Evolutionary conservation across 2,113 vertebrate species (phyloP), one percentile per base, ranked within the genome.

Genomic region (Laticauda colubrina): DNA sequence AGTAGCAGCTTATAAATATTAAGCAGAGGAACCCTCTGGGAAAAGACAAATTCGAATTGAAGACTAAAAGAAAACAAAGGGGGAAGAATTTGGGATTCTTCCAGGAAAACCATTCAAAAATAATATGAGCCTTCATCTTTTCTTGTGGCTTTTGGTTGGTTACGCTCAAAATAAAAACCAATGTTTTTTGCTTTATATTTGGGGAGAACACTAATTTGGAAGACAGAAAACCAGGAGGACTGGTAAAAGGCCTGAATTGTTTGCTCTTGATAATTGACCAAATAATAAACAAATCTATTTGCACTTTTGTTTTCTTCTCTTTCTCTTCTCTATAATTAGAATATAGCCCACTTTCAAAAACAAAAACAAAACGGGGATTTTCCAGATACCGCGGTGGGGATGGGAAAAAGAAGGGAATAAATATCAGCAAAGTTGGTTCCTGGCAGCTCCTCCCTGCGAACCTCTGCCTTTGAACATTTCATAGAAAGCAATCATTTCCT

Each of bases 231-330:
- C 55, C 43, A 86, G 1, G 89, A 94, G 81, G 26, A 24, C 87
- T 93, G 93, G 15, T 69, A 61, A 92, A 91, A 93, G 57, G 88
- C 51, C 8, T 86, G n/a, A 90, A 81, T 89, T 85, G 75, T 91
- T 94, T 93, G 48, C 81, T 94, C 91, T 95, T 95, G 93, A 94
- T 91, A 92, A 94, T 94, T 95, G 89, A 94, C 89, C 24, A 88
- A 95, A 94, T 95, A 18, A 75, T 2, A 85, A 92, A 90, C 91
- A 94, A 92, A 87, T 59, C 75, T 86, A 87, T 92, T 87, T 85
- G 26, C 61, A 85, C 90, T 69, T 91, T 88, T 92, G 92, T 88
- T 48, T 94, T 87, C 89, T 39, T 45, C 43, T 20, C 26, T 89
- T 88, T 56, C 54, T 87, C 26, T 61, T 34, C 43, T 61, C 2